phyloP scores from a whole-genome alignment of 2,113 vertebrate species.

The Pachyramphus minor region DNA sequence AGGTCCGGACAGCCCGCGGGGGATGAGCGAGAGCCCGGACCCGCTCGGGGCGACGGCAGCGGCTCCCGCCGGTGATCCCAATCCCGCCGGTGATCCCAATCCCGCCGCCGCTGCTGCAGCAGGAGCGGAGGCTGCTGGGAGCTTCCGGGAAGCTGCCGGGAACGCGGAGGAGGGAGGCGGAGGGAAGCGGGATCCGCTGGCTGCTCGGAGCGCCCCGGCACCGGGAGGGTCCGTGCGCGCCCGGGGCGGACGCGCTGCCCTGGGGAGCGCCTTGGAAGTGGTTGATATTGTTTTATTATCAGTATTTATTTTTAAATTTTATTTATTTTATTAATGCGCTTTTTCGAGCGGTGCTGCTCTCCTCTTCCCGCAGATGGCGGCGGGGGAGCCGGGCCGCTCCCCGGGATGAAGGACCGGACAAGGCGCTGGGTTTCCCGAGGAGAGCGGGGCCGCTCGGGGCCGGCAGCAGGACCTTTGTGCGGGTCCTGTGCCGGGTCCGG shows the following conservation, averaged over 20 bases:
- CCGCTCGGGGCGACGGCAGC: not conserved
- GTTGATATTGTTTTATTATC: not conserved
- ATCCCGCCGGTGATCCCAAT: accelerated
- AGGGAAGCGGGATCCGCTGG: not conserved
- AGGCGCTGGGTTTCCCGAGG: not conserved
- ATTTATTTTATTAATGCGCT: accelerated
- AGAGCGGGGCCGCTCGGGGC: not conserved
- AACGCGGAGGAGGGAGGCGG: not conserved
- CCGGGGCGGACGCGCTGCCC: accelerated
- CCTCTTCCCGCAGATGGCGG: not conserved
- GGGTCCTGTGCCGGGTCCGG: not conserved
- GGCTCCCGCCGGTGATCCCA: accelerated
- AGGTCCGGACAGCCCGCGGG: not conserved
- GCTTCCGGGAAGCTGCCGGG: not conserved
- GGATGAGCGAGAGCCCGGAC: not conserved
- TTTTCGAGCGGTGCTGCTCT: not conserved
- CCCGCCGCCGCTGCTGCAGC: not conserved
- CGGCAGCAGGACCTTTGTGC: not conserved
- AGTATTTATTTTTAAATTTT: not conserved
- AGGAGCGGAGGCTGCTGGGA: not conserved
- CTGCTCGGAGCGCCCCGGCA: not conserved
- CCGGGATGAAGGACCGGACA: not conserved
- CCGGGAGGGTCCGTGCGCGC: accelerated
- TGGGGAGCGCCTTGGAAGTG: not conserved
- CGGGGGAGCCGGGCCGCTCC: not conserved